phyloP scores from a whole-genome alignment of 2,113 vertebrate genomes.

The Ophiodon elongatus region DNA sequence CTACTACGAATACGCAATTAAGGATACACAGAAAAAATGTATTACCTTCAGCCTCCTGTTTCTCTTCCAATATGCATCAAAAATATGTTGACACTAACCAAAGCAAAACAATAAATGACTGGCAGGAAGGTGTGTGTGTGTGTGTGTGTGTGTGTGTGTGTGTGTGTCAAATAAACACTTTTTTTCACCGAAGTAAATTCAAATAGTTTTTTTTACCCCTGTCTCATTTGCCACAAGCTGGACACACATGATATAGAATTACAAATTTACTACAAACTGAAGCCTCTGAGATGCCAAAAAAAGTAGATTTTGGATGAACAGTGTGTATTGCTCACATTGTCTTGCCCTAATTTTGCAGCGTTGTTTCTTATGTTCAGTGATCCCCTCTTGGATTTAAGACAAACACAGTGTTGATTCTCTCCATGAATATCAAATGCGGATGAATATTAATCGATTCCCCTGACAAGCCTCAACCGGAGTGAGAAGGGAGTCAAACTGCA shows the following conservation, averaged over 20 bases:
- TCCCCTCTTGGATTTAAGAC: slow-evolving; percentile 54
- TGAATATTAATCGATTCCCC: slow-evolving; percentile 71
- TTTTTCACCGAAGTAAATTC: background rate
- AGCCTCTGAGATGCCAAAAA: slow-evolving; percentile 2
- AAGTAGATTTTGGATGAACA: slow-evolving; percentile 35
- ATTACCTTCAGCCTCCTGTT: background rate
- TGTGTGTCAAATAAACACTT: slow-evolving; percentile 7
- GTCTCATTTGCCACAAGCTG: background rate
- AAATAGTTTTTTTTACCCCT: background rate
- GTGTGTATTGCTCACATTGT: slow-evolving; percentile 12
- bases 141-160: background rate
- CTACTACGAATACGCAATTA: slow-evolving; percentile 19
- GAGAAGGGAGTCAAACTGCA: slow-evolving; percentile 42
- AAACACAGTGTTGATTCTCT: slow-evolving; percentile 53
- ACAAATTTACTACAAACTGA: background rate
- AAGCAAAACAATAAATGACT: slow-evolving; percentile 7
- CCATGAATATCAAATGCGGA: slow-evolving; percentile 67
- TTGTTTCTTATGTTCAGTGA: slow-evolving; percentile 51
- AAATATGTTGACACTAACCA: background rate
- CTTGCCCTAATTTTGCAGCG: slow-evolving; percentile 61
- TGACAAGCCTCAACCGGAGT: slow-evolving; percentile 28
- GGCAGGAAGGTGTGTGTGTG: background rate
- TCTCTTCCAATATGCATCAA: background rate
- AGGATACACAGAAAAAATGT: background rate
- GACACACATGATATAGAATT: background rate